Percentiles rank a stretch among this genome's conserved stretches.
These are phyloP conservation scores for Phalangium opilio DNA, from an alignment of 2,888 invertebrate genomes.

Conservation along the genomic window DNA sequence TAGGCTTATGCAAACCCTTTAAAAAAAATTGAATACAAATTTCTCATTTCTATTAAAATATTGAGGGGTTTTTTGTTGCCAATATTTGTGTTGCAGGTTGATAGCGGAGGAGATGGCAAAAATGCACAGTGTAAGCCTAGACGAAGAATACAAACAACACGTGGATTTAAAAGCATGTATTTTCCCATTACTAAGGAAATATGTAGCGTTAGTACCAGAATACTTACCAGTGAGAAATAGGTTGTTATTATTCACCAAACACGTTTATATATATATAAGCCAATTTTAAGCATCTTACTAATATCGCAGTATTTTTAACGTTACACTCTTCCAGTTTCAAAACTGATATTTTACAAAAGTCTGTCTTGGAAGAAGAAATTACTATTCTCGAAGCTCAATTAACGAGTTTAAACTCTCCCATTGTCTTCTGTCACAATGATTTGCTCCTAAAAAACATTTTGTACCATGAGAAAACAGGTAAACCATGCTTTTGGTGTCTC, in stretches of 20 bases:
- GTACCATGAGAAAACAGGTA: slow-evolving; percentile 43
- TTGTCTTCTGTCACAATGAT: slow-evolving; percentile 96
- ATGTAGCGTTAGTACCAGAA: neutral
- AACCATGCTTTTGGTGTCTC: too few species aligned
- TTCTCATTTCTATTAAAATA: too few species aligned
- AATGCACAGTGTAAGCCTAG: slow-evolving; percentile 24
- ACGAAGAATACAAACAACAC: too few species aligned
- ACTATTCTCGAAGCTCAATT: slow-evolving; percentile 36
- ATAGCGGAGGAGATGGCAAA: slow-evolving; percentile 60
- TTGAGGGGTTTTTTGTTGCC: too few species aligned
- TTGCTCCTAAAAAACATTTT: slow-evolving; percentile 85
- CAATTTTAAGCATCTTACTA: too few species aligned
- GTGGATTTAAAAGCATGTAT: too few species aligned
- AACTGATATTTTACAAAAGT: slow-evolving; percentile 28
- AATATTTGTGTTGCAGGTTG: slow-evolving; percentile 9
- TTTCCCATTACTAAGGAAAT: too few species aligned
- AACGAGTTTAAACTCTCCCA: slow-evolving; percentile 45
- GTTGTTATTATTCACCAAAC: slow-evolving; percentile 1
- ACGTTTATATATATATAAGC: neutral
- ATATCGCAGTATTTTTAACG: too few species aligned
- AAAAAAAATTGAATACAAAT: too few species aligned
- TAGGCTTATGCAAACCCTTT: too few species aligned
- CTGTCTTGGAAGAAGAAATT: slow-evolving; percentile 52
- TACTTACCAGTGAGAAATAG: slow-evolving; percentile 14
- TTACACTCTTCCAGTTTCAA: too few species aligned